Conservation (phyloP, 2,113 vertebrate species). For the Acanthisitta chloris region DNA sequence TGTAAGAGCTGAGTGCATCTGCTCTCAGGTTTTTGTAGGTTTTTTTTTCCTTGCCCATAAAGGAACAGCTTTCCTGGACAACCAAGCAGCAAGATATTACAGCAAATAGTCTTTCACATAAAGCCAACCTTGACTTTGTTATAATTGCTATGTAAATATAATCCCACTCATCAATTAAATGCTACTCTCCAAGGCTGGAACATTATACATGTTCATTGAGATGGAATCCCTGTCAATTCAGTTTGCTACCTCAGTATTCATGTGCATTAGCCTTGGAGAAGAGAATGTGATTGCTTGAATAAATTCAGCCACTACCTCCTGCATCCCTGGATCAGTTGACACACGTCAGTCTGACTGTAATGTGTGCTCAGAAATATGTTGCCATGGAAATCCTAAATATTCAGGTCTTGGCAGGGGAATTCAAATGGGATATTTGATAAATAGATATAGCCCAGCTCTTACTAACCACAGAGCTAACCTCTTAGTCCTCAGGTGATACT, state of each 20-base stretch:
- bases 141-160: constrained; percentile 52
- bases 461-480: neutral
- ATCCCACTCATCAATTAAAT: constrained; percentile 51
- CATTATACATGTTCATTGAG: constrained; percentile 37
- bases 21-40: neutral
- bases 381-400: constrained; percentile 45
- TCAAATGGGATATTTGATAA: neutral
- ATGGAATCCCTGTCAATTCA: constrained; percentile 34
- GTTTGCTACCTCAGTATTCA: neutral
- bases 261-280: constrained; percentile 34
- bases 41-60: neutral
- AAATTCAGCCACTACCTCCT: constrained; percentile 41
- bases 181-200: neutral
- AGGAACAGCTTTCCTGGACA: neutral
- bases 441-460: neutral
- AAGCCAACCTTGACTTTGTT: constrained; percentile 16
- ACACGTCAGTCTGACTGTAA: neutral
- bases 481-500: neutral
- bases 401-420: neutral
- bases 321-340: constrained; percentile 26
- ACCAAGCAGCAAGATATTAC: neutral
- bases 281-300: constrained; percentile 62
- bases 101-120: neutral
- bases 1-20: neutral
- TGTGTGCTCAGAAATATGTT: neutral